These are phyloP conservation scores for Psittacula echo DNA, from an alignment of 2,797 vertebrate species.

Conservation along the genomic window DNA sequence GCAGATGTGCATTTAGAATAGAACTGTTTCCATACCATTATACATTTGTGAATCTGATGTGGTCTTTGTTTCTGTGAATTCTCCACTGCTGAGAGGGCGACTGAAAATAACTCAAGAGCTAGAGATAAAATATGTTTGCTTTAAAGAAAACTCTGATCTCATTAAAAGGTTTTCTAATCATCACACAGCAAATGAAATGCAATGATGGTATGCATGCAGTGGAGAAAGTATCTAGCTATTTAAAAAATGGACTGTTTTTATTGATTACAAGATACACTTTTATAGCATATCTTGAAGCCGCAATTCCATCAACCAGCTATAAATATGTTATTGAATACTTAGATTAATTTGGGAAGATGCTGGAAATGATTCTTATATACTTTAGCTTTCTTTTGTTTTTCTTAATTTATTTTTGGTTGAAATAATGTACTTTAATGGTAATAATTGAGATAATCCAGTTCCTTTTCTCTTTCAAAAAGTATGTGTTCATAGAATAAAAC, in stretches of 20 bases:
- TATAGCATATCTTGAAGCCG: not conserved
- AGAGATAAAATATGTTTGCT: not conserved
- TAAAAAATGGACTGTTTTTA: not conserved
- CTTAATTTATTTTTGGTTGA: not conserved
- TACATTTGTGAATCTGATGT: slow-evolving; percentile 42
- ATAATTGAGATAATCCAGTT: not conserved
- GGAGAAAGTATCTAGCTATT: not conserved
- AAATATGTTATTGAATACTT: not conserved
- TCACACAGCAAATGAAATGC: slow-evolving; percentile 30
- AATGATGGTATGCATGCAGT: not conserved
- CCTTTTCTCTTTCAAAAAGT: not conserved
- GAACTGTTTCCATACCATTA: slow-evolving; percentile 1
- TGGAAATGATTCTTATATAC: not conserved
- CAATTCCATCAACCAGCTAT: not conserved
- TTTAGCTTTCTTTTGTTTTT: not conserved
- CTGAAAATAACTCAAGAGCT: slow-evolving; percentile 60
- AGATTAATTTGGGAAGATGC: not conserved
- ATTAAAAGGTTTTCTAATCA: slow-evolving; percentile 63
- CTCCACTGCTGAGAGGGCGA: slow-evolving; percentile 36
- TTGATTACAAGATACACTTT: not conserved
- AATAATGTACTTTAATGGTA: not conserved
- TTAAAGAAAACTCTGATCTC: slow-evolving; percentile 51
- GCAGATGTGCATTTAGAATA: slow-evolving; percentile 25
- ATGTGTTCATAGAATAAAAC: not conserved
- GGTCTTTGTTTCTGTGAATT: slow-evolving; percentile 52